These are phyloP conservation scores for Ianthella basta DNA, from an alignment of 37 sponge, comb jelly and placozoan genomes.

Conservation along the genomic window DNA sequence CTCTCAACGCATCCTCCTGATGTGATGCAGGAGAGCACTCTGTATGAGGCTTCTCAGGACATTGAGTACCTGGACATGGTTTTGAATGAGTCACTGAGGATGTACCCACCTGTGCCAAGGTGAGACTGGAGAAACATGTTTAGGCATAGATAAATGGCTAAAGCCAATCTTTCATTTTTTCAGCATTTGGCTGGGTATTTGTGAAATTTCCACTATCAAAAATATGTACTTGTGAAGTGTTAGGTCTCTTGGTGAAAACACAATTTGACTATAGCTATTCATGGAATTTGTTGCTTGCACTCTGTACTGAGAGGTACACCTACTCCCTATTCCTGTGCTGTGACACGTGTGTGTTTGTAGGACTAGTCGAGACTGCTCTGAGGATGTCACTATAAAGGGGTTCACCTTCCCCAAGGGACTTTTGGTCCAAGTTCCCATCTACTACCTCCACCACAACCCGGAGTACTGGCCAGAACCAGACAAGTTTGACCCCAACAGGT, in stretches of 20 bases:
- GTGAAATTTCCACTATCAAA: too few relatives aligned
- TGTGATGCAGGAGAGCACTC: slow-evolving; percentile 45
- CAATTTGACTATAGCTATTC: too few relatives aligned
- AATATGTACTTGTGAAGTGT: too few relatives aligned
- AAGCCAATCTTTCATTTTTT: too few relatives aligned
- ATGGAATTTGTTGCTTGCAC: too few relatives aligned
- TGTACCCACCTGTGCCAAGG: slow-evolving; percentile 72
- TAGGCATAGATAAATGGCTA: too few relatives aligned
- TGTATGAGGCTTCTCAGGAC: slow-evolving; percentile 72
- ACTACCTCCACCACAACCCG: slow-evolving; percentile 61
- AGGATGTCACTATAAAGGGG: slow-evolving; percentile 16
- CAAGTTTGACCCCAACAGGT: slow-evolving; percentile 81
- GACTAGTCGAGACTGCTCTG: neutral
- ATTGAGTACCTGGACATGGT: slow-evolving; percentile 79
- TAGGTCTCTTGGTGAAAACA: too few relatives aligned
- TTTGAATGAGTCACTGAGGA: slow-evolving; percentile 74
- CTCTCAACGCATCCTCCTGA: too few relatives aligned
- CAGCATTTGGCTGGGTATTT: too few relatives aligned
- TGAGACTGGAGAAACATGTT: too few relatives aligned
- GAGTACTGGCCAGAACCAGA: slow-evolving; percentile 79
- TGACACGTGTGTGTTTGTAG: slow-evolving; percentile 10
- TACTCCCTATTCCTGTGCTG: too few relatives aligned
- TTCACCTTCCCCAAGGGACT: slow-evolving; percentile 48
- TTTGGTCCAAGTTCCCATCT: slow-evolving; percentile 41
- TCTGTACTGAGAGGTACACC: too few relatives aligned